phyloP scores from a whole-genome alignment of 2,888 invertebrate species.

The Drosophila meridiana region DNA sequence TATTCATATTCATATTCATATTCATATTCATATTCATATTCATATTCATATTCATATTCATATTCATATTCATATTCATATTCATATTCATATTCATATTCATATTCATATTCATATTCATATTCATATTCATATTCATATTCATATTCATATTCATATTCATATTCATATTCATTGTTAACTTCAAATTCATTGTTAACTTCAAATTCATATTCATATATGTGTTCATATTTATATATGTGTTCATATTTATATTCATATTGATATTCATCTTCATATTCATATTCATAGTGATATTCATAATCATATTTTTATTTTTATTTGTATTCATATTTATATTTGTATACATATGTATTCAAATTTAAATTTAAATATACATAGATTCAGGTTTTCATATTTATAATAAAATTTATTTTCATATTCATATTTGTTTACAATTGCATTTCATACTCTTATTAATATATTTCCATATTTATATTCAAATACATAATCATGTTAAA shows the following conservation, averaged over 20 bases:
- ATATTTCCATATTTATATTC: neutral
- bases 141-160: neutral
- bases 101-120: neutral
- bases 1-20: neutral
- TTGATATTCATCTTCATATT: neutral
- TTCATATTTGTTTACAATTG: too few species aligned
- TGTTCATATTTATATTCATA: neutral
- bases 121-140: neutral
- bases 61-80: neutral
- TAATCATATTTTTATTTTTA: neutral
- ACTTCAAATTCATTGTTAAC: neutral
- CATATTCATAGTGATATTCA: neutral
- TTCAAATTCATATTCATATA: neutral
- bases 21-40: neutral
- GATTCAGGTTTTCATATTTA: neutral
- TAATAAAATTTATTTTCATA: neutral
- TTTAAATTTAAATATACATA: neutral
- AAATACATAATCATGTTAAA: neutral
- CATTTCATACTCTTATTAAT: neutral
- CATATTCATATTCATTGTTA: too few species aligned
- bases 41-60: neutral
- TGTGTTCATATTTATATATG: neutral
- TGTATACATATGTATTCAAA: neutral
- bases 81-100: neutral
- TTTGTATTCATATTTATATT: neutral